A percentile compares a stretch with the other conserved stretches of the same genome.
Evolutionary conservation across 2,113 vertebrate genomes (phyloP).

Genomic region (Asarcornis scutulata): DNA sequence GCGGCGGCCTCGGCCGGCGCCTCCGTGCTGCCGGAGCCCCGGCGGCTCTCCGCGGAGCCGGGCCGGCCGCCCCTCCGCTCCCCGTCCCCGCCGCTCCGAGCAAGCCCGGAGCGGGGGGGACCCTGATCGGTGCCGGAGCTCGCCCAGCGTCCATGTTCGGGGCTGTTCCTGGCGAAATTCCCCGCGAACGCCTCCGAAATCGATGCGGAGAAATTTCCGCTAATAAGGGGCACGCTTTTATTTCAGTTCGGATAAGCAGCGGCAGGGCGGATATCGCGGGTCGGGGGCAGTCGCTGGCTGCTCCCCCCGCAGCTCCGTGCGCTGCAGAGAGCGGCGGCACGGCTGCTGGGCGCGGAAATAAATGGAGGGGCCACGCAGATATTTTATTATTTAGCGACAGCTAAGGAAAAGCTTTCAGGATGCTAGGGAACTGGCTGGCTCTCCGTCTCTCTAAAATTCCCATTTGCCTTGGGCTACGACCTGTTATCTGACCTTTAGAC

Average conservation of each 20-base stretch:
- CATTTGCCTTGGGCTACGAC: background rate
- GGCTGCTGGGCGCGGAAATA: background rate
- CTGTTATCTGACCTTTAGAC: conserved; percentile 31
- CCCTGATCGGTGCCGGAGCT: background rate
- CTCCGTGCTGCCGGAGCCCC: background rate
- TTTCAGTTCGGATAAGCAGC: background rate
- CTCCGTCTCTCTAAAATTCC: conserved; percentile 13
- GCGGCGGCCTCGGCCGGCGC: background rate
- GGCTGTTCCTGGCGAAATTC: background rate
- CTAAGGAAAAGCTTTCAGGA: background rate
- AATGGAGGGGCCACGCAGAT: background rate
- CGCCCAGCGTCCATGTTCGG: background rate
- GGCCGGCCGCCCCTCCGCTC: background rate
- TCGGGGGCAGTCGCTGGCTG: background rate
- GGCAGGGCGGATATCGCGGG: background rate
- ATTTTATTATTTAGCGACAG: background rate
- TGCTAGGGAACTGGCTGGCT: background rate
- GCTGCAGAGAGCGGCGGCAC: background rate
- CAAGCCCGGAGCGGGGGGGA: background rate
- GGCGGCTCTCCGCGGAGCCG: background rate
- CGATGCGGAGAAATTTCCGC: background rate
- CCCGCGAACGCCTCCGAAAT: background rate
- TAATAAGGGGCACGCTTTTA: background rate
- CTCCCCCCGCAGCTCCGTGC: background rate
- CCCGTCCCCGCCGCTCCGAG: background rate